These are phyloP conservation scores for Lasioglossum albipes DNA, from an alignment of 1,140 invertebrate genomes.

Conservation along the genomic window DNA sequence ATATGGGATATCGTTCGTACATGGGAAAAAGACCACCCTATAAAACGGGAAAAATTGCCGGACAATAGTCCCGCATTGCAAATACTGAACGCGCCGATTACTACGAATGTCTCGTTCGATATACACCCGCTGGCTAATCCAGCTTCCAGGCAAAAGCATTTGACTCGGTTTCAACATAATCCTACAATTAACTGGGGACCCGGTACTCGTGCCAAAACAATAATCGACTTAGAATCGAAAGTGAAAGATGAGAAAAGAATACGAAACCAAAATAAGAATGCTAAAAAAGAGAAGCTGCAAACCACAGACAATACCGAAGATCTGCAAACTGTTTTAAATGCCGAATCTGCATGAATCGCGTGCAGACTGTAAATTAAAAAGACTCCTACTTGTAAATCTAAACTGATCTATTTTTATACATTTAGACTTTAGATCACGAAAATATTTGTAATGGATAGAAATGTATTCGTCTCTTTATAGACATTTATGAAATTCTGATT, in stretches of 20 bases:
- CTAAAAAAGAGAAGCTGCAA: constrained; percentile 25
- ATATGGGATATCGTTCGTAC: constrained; percentile 96
- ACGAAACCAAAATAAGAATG: constrained; percentile 63
- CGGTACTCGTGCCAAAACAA: constrained; percentile 86
- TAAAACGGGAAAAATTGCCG: constrained; percentile 76
- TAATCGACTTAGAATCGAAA: constrained; percentile 79
- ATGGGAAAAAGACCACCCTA: constrained; percentile 84
- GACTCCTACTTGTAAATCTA: not conserved
- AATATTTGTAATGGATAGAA: not conserved
- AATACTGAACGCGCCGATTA: constrained; percentile 82
- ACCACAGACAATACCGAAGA: not conserved
- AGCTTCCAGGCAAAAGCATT: constrained; percentile 85
- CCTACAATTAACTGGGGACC: constrained; percentile 94
- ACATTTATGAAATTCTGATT: not conserved
- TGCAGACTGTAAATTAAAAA: not conserved
- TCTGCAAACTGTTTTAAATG: not conserved
- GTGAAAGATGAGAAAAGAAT: constrained; percentile 45
- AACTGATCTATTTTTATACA: not conserved
- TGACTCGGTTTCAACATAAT: constrained; percentile 92
- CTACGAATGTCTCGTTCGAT: constrained; percentile 82
- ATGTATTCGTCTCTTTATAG: not conserved
- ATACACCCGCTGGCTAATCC: constrained; percentile 89
- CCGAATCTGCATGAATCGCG: not conserved
- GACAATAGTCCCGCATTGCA: constrained; percentile 80
- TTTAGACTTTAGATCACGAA: not conserved